phyloP scores from a whole-genome alignment of 1,140 invertebrate genomes.

The Pseudomyrmex cubaensis region DNA sequence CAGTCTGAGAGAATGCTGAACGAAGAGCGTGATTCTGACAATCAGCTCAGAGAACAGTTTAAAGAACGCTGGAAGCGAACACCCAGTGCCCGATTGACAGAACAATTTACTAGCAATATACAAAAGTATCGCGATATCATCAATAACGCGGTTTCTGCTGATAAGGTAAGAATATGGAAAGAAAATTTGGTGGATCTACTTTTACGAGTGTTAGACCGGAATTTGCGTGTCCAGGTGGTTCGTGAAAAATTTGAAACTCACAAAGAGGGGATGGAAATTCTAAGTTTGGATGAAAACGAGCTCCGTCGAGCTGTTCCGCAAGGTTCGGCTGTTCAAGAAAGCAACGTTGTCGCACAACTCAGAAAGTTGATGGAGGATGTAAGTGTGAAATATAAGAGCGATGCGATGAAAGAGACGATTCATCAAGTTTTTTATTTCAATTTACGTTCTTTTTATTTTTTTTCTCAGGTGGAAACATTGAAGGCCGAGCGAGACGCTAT shows the following conservation, averaged over 20 bases:
- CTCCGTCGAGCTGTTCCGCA: slow-evolving; percentile 89
- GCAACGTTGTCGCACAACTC: slow-evolving; percentile 89
- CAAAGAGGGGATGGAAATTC: slow-evolving; percentile 92
- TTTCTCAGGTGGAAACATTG: slow-evolving; percentile 91
- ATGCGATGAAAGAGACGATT: background rate
- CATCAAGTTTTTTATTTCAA: background rate
- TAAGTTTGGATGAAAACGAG: slow-evolving; percentile 90
- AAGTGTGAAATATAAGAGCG: slow-evolving; percentile 47
- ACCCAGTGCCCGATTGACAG: slow-evolving; percentile 94
- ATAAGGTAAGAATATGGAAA: slow-evolving; percentile 85
- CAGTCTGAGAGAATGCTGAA: slow-evolving; percentile 93
- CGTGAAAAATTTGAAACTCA: slow-evolving; percentile 94
- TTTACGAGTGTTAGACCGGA: background rate
- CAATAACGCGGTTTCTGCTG: slow-evolving; percentile 93
- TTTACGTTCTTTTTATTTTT: background rate
- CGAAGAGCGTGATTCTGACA: slow-evolving; percentile 97
- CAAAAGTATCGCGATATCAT: slow-evolving; percentile 97
- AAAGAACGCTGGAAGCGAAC: slow-evolving; percentile 96
- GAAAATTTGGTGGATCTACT: background rate
- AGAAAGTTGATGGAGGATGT: slow-evolving; percentile 93
- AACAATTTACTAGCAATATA: slow-evolving; percentile 94
- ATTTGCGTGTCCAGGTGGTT: slow-evolving; percentile 87
- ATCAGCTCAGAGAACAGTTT: slow-evolving; percentile 95
- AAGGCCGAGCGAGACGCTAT: slow-evolving; percentile 96
- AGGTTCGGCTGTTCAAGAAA: slow-evolving; percentile 86